Conservation (phyloP, 2,888 invertebrate species). For the Morpho deidamia region DNA sequence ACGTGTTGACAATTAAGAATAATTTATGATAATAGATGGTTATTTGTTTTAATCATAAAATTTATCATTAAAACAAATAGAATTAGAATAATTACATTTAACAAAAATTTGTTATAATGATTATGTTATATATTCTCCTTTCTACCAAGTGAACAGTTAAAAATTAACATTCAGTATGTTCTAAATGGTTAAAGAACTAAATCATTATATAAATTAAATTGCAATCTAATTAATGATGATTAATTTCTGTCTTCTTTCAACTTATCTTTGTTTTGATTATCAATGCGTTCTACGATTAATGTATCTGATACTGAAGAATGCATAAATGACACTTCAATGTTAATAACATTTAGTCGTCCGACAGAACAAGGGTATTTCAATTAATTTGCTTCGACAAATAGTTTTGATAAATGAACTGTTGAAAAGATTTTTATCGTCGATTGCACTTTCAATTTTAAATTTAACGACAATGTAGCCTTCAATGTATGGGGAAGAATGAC, state of each 20-base stretch:
- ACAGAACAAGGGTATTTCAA: constrained; percentile 17
- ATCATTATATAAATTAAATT: no score
- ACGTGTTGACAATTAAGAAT: no score
- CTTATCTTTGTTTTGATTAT: constrained; percentile 1
- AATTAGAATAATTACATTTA: no score
- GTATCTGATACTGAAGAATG: constrained; percentile 5
- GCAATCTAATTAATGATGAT: no score
- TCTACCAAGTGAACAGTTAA: no score
- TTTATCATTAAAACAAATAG: no score
- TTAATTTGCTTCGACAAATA: constrained; percentile 8
- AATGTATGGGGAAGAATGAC: background rate
- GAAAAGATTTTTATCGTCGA: constrained; percentile 5
- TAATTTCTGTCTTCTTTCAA: background rate
- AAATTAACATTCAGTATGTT: no score
- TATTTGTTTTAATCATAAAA: no score
- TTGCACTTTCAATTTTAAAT: background rate
- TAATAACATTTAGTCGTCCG: constrained; percentile 4
- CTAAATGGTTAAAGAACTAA: no score
- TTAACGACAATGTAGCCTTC: background rate
- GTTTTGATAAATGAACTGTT: constrained; percentile 2
- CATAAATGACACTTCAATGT: constrained; percentile 13
- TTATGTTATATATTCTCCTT: no score
- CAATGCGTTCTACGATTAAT: constrained; percentile 5
- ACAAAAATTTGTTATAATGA: no score
- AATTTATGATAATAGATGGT: no score